Conservation (phyloP, 2,797 vertebrate genomes). For the Sebastolobus altivelis region DNA sequence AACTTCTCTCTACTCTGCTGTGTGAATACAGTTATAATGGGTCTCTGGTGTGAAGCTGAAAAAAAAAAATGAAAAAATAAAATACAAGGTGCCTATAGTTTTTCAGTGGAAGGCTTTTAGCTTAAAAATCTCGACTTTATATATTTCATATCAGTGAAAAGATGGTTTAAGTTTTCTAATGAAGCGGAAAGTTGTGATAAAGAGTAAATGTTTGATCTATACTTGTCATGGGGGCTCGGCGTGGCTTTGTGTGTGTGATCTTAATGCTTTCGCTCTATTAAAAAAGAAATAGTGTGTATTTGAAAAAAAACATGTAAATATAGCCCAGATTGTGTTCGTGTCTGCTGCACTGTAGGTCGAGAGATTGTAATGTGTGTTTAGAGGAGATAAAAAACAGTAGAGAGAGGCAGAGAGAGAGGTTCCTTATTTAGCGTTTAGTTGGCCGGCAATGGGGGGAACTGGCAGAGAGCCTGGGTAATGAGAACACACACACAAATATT, state of each 20-base stretch:
- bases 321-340: background rate
- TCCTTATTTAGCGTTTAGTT: conserved; percentile 64
- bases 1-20: conserved; percentile 44
- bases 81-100: conserved; percentile 66
- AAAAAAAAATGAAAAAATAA: background rate
- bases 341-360: background rate
- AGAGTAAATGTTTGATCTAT: conserved; percentile 65
- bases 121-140: conserved; percentile 61
- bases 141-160: conserved; percentile 61
- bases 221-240: conserved; percentile 17
- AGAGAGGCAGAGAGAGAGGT: background rate
- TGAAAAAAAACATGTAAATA: background rate
- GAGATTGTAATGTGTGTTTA: background rate
- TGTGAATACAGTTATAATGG: conserved; percentile 42
- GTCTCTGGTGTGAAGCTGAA: conserved; percentile 35
- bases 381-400: background rate
- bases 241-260: conserved; percentile 10
- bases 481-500: conserved; percentile 18
- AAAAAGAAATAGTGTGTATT: background rate
- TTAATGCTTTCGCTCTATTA: background rate
- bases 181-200: conserved; percentile 62
- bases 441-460: conserved; percentile 13
- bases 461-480: conserved; percentile 43
- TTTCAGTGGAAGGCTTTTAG: conserved; percentile 43
- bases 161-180: conserved; percentile 71